Evolutionary conservation across 2,888 invertebrate species (phyloP).

Genomic region (Cerastis rubricosa): DNA sequence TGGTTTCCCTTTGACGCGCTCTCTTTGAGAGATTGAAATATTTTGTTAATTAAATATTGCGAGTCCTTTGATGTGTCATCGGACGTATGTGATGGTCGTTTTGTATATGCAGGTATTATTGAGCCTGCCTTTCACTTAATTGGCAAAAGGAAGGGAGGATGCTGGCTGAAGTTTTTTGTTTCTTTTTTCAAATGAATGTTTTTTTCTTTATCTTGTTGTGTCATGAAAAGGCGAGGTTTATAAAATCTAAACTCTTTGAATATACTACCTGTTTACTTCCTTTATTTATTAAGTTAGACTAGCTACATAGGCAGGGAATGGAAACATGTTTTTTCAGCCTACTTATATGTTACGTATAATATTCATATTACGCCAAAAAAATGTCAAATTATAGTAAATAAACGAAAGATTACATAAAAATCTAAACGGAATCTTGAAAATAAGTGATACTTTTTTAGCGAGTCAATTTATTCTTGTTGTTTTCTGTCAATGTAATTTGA

Average conservation of each 20-base stretch:
- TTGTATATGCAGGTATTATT: conserved; percentile 21
- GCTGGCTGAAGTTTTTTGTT: neutral
- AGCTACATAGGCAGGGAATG: too few relatives aligned
- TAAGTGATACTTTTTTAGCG: too few relatives aligned
- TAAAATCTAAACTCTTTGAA: neutral
- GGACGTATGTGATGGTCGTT: conserved; percentile 18
- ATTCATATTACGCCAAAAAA: too few relatives aligned
- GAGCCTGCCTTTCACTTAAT: neutral
- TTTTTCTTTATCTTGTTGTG: neutral
- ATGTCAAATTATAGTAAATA: too few relatives aligned
- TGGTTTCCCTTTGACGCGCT: conserved; percentile 51
- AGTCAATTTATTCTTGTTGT: too few relatives aligned
- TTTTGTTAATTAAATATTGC: conserved; percentile 44
- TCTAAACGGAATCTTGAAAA: too few relatives aligned
- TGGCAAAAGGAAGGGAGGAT: neutral
- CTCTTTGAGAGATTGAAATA: conserved; percentile 24
- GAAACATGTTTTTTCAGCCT: too few relatives aligned
- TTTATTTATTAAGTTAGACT: neutral
- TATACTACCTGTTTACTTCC: neutral
- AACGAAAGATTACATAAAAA: too few relatives aligned
- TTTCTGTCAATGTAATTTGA: too few relatives aligned
- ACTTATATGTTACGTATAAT: too few relatives aligned
- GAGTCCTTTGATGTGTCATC: conserved; percentile 41
- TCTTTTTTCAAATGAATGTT: neutral
- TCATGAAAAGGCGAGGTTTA: too few relatives aligned